Conservation (phyloP, 2,797 vertebrate species). For the Calcarius lapponicus region DNA sequence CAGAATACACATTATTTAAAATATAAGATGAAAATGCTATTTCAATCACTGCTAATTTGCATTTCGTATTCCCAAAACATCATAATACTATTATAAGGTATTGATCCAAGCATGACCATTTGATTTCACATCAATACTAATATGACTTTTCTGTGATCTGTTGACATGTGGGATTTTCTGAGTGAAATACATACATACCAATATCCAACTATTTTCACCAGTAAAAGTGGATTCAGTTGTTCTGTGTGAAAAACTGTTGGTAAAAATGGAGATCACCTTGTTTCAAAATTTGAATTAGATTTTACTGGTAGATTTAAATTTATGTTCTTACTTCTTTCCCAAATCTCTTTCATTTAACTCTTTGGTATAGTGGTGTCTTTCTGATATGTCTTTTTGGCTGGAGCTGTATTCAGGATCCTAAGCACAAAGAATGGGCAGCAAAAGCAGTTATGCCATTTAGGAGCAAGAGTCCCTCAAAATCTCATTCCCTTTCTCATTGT, state of each 20-base stretch:
- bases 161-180: slow-evolving; percentile 55
- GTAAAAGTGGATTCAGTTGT: neutral
- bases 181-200: slow-evolving; percentile 53
- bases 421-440: neutral
- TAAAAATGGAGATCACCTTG: neutral
- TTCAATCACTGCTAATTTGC: slow-evolving; percentile 53
- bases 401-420: neutral
- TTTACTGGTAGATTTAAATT: neutral
- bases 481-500: neutral
- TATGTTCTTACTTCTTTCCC: neutral
- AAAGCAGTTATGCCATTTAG: neutral
- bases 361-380: neutral
- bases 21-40: slow-evolving; percentile 37
- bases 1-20: slow-evolving; percentile 32
- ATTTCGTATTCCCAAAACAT: slow-evolving; percentile 58
- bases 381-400: neutral
- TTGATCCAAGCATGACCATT: slow-evolving; percentile 66
- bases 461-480: neutral
- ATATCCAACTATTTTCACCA: neutral
- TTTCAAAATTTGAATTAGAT: neutral
- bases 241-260: neutral
- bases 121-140: slow-evolving; percentile 70
- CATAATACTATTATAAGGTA: slow-evolving; percentile 48
- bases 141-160: slow-evolving; percentile 62
- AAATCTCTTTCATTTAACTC: neutral